phyloP scores from a whole-genome alignment of 2,113 vertebrate genomes.

The Ameiurus melas region DNA sequence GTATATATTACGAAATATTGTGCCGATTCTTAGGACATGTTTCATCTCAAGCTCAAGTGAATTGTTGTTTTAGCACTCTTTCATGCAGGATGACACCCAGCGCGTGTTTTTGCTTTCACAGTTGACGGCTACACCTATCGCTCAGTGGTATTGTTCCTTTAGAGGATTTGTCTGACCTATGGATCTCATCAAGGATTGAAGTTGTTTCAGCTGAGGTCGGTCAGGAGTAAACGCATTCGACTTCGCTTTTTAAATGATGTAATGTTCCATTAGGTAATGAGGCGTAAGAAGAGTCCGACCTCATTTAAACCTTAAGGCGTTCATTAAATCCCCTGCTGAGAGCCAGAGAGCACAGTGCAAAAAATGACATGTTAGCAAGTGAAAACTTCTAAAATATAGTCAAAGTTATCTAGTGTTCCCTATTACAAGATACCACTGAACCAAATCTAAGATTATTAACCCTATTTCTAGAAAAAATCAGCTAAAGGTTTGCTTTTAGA shows the following conservation, averaged over 20 bases:
- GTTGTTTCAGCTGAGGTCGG: neutral
- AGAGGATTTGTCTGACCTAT: neutral
- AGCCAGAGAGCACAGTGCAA: neutral
- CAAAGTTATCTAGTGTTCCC: neutral
- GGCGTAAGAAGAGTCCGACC: neutral
- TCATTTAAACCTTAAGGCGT: neutral
- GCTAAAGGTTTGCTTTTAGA: neutral
- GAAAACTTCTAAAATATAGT: neutral
- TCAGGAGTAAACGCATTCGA: neutral
- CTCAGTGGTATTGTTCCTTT: neutral
- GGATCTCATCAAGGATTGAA: slow-evolving; percentile 1
- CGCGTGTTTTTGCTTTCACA: neutral
- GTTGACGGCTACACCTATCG: neutral
- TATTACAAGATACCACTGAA: neutral
- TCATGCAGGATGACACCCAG: neutral
- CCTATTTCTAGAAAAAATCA: neutral
- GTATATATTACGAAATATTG: neutral
- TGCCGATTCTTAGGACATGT: neutral
- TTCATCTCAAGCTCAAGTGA: neutral
- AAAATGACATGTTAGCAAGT: neutral
- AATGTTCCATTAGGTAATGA: slow-evolving; percentile 15
- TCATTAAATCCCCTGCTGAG: neutral
- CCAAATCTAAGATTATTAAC: neutral
- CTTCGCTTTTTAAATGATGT: neutral
- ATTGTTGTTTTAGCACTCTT: neutral